Base-by-base conservation (phyloP, 2,888 invertebrate genomes). In the Trissolcus japonicus region DNA sequence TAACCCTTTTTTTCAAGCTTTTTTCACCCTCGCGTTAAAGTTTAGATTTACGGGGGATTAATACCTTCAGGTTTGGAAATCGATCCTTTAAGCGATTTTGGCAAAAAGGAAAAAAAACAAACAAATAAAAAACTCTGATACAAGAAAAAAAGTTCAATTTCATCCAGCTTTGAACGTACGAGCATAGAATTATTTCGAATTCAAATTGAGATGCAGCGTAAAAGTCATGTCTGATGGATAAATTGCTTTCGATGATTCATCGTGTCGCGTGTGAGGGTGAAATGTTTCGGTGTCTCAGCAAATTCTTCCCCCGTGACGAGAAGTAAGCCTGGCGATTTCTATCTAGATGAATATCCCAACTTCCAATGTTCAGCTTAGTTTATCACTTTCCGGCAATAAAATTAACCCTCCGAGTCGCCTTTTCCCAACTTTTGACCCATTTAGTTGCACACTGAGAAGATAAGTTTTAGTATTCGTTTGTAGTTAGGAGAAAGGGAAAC, bases 381-480 rank as follows among this genome's bases (percentile, higher is more conserved):
- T 67, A 74, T 74, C 62, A 74, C 67, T 75, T 68, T 29, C 54
- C 35, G 63, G 67, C 67, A 57, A 67, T 74, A 74, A 74, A 74
- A 74, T 74, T 74, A 74, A 74, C 65, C 73, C 73, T 61, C 73
- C 43, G 56, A 56, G 66, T 54, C 13, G 55, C 16, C n/a, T 55
- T 46, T 29, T 46, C 53, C n/a, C 19, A 67, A 73, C 73, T 73
- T 66, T 74, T 66, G 73, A 66, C 66, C 55, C 56, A 56, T 73
- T 61, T 56, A 66, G 55, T 56, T 66, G 40, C 40, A 56, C 56
- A 56, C 35, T 66, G 51, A 4, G 43, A n/a, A 50, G 61, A 66
- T 73, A 73, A 63, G 61, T 73, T 72, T 72, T 50, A 62, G 62
- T 53, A 62, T 62, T 48, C 59, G 16, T 59, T 53, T 48, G 57